Percentiles rank a stretch among this genome's conserved stretches.
phyloP scores from a whole-genome alignment of 2,888 invertebrate species.

The Arctia plantaginis region DNA sequence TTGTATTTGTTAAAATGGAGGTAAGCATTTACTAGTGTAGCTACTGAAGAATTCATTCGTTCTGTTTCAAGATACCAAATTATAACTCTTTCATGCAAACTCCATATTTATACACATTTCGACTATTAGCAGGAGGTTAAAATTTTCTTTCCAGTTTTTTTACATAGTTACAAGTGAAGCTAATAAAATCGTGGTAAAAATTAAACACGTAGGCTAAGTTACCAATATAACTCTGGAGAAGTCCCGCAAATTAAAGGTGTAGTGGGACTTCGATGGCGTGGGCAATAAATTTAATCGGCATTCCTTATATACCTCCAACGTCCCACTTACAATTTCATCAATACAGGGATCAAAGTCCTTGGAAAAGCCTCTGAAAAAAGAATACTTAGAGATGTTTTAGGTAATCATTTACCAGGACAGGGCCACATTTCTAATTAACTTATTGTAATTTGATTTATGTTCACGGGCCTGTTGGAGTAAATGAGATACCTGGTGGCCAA shows the following conservation, averaged over 20 bases:
- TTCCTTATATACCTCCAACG: slow-evolving; percentile 94
- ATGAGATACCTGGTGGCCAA: too few species aligned
- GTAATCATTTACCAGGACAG: too few species aligned
- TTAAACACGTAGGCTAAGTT: slow-evolving; percentile 34
- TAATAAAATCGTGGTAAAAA: neutral
- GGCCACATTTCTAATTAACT: too few species aligned
- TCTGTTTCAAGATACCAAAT: neutral
- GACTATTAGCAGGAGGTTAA: too few species aligned
- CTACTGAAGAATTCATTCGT: neutral
- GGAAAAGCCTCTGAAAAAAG: slow-evolving; percentile 91
- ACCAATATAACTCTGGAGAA: slow-evolving; percentile 96
- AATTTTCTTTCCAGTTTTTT: too few species aligned
- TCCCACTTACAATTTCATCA: slow-evolving; percentile 94
- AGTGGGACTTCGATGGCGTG: slow-evolving; percentile 97
- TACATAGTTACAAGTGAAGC: neutral
- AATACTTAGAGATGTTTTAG: too few species aligned
- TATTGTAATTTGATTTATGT: neutral
- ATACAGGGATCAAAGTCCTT: slow-evolving; percentile 98
- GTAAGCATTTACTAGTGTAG: too few species aligned
- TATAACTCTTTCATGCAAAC: too few species aligned
- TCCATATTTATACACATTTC: neutral
- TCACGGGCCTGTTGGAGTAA: neutral
- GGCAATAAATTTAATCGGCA: slow-evolving; percentile 94
- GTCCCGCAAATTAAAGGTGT: slow-evolving; percentile 97
- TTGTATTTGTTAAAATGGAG: too few species aligned